Evolutionary conservation across 2,113 vertebrate species (phyloP).

Genomic region (Rhynchomys soricoides): DNA sequence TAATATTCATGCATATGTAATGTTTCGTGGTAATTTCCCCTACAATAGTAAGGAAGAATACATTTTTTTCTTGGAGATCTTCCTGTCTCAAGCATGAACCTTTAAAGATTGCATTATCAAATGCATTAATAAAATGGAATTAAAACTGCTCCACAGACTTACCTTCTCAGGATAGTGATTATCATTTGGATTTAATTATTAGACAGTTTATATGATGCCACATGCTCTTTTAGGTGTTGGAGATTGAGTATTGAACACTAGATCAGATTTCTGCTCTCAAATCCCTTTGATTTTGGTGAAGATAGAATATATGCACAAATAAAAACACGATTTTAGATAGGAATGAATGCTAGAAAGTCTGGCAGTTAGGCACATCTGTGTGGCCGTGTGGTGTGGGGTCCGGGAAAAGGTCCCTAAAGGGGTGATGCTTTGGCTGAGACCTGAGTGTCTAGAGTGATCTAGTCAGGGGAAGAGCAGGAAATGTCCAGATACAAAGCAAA

Average conservation of each 20-base stretch:
- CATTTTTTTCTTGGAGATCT: slow-evolving; percentile 38
- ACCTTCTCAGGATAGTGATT: neutral
- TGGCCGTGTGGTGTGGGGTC: neutral
- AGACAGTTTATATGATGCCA: neutral
- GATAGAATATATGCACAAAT: neutral
- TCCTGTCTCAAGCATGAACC: neutral
- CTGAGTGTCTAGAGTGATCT: slow-evolving; percentile 27
- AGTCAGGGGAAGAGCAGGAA: neutral
- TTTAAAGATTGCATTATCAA: slow-evolving; percentile 39
- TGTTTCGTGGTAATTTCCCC: too few species aligned
- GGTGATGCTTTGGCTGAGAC: neutral
- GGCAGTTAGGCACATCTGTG: neutral
- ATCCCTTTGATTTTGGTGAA: slow-evolving; percentile 29
- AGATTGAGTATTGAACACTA: neutral
- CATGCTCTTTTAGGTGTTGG: slow-evolving; percentile 1
- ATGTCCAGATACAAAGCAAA: slow-evolving; percentile 8
- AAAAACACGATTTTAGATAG: slow-evolving; percentile 8
- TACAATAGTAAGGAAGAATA: neutral
- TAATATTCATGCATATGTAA: neutral
- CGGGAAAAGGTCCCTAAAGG: neutral
- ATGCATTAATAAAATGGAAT: slow-evolving; percentile 46
- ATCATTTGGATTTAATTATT: slow-evolving; percentile 23
- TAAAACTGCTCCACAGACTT: neutral
- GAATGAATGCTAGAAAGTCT: neutral
- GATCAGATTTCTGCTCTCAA: neutral